phyloP scores from a whole-genome alignment of 2,113 vertebrate species.

The Archocentrus centrarchus region DNA sequence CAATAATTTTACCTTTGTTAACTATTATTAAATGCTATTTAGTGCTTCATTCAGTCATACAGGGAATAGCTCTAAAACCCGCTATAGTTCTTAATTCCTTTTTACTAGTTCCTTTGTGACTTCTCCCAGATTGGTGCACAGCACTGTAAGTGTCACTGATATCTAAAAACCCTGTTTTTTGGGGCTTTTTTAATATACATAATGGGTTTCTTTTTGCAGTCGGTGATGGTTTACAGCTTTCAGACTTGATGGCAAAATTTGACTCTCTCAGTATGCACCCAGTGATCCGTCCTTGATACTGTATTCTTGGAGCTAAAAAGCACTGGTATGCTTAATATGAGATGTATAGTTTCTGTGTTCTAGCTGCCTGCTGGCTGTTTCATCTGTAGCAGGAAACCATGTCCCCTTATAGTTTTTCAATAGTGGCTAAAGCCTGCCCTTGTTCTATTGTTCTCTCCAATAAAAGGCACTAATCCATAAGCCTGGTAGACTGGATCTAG shows the following conservation, averaged over 20 bases:
- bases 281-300: not conserved
- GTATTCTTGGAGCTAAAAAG: slow-evolving; percentile 5
- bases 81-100: not conserved
- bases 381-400: slow-evolving; percentile 21
- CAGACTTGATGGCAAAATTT: not conserved
- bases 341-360: slow-evolving; percentile 11
- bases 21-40: not conserved
- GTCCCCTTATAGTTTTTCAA: slow-evolving; percentile 41
- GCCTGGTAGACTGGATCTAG: slow-evolving; percentile 52
- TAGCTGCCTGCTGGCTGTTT: slow-evolving; percentile 10
- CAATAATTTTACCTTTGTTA: not conserved
- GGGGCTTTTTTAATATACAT: not conserved
- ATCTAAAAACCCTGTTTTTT: not conserved
- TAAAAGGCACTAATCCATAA: slow-evolving; percentile 63
- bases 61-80: not conserved
- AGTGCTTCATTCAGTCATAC: not conserved
- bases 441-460: slow-evolving; percentile 58
- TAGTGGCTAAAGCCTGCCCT: slow-evolving; percentile 37
- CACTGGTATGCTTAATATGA: slow-evolving; percentile 1
- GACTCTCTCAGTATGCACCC: not conserved
- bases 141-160: not conserved
- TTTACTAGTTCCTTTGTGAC: not conserved
- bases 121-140: not conserved
- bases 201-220: not conserved
- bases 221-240: not conserved